phyloP scores from a whole-genome alignment of 2,797 vertebrate genomes.

The Myiotriccus ornatus region DNA sequence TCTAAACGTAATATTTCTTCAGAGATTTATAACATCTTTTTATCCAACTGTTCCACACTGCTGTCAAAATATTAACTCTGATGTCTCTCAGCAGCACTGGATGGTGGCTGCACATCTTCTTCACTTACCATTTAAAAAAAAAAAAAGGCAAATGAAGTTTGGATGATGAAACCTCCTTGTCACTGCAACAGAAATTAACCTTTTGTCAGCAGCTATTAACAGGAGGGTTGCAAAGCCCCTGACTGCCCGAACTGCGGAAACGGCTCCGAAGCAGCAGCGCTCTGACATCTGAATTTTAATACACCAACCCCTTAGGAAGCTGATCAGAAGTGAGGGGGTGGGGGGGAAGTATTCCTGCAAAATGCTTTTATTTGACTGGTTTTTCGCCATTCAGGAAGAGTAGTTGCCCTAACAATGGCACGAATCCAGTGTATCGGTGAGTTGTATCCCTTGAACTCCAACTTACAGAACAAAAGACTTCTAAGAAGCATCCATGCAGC shows the following conservation, averaged over 20 bases:
- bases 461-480: slow-evolving; percentile 78
- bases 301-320: neutral
- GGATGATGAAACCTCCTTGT: neutral
- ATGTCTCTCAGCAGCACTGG: neutral
- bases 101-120: neutral
- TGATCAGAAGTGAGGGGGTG: neutral
- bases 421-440: slow-evolving; percentile 58
- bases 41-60: neutral
- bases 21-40: neutral
- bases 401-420: slow-evolving; percentile 64
- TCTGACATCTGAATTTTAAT: slow-evolving; percentile 56
- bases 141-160: neutral
- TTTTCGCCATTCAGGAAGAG: slow-evolving; percentile 36
- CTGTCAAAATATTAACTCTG: neutral
- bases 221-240: neutral
- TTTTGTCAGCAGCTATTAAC: slow-evolving; percentile 39
- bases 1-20: neutral
- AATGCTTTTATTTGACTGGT: slow-evolving; percentile 47
- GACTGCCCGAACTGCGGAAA: slow-evolving; percentile 34
- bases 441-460: slow-evolving; percentile 77
- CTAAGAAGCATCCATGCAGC: slow-evolving; percentile 83
- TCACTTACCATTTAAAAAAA: neutral
- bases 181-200: slow-evolving; percentile 17
- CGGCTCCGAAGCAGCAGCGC: neutral
- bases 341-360: slow-evolving; percentile 51